Conservation (phyloP, 2,888 invertebrate species). For the Resseliella maxima region DNA sequence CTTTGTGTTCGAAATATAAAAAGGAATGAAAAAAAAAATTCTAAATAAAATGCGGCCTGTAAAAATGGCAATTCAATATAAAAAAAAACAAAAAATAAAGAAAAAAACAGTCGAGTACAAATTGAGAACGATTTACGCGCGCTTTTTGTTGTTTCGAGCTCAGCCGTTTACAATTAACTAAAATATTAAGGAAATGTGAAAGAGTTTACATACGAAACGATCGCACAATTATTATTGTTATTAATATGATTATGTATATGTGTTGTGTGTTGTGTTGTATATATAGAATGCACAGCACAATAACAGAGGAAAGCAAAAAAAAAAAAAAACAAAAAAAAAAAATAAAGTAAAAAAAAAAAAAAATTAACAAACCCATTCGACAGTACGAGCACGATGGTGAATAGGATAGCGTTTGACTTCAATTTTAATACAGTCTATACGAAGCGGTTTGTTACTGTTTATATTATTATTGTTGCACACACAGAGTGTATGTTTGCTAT, state of each 20-base stretch:
- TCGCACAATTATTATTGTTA: constrained; percentile 53
- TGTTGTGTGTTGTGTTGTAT: constrained; percentile 13
- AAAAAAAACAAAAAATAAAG: no score
- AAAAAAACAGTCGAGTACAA: no score
- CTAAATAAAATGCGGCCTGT: not conserved
- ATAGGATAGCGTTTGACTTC: constrained; percentile 51
- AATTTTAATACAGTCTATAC: constrained; percentile 25
- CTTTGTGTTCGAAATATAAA: not conserved
- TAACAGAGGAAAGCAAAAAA: no score
- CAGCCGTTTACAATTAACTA: constrained; percentile 51
- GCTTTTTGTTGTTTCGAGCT: constrained; percentile 51
- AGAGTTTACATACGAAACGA: constrained; percentile 53
- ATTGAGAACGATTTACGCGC: constrained; percentile 43
- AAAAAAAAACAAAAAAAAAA: no score
- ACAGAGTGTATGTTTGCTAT: not conserved
- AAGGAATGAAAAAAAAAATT: no score
- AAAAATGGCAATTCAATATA: not conserved
- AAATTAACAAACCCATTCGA: constrained; percentile 12
- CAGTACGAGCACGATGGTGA: constrained; percentile 1
- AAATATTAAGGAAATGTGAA: constrained; percentile 53
- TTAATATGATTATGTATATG: constrained; percentile 48
- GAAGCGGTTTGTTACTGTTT: constrained; percentile 30
- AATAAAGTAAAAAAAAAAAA: no score
- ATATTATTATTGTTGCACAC: constrained; percentile 48
- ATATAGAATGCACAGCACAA: constrained; percentile 16